Evolutionary conservation across 92 coral and sea anemone genomes (phyloP).

Genomic region (Scolanthus callimorphus): DNA sequence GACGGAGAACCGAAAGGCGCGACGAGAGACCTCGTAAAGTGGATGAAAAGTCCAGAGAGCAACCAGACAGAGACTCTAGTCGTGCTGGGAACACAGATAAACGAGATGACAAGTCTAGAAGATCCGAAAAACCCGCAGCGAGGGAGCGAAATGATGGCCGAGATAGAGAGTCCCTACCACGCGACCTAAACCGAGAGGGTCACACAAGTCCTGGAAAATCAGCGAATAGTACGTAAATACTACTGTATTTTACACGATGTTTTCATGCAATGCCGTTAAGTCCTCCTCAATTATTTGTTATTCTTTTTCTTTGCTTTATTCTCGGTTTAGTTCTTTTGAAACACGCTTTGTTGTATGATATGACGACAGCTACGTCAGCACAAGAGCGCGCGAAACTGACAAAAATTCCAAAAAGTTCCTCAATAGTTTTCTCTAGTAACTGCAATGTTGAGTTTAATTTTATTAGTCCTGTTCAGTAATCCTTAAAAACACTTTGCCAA

Average conservation of each 20-base stretch:
- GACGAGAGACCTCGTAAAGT: constrained; percentile 76
- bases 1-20: constrained; percentile 73
- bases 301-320: neutral
- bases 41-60: constrained; percentile 70
- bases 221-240: constrained; percentile 35
- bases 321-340: neutral
- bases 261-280: neutral
- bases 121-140: constrained; percentile 58
- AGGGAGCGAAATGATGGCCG: constrained; percentile 62
- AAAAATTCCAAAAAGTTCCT: neutral
- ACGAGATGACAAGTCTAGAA: constrained; percentile 39
- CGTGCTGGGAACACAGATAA: constrained; percentile 59
- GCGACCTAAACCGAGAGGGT: constrained; percentile 61
- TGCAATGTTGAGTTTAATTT: too few relatives aligned
- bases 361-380: neutral
- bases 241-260: too few relatives aligned
- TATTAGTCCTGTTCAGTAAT: too few relatives aligned
- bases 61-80: constrained; percentile 60
- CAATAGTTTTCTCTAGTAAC: too few relatives aligned
- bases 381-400: neutral
- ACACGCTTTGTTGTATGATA: neutral
- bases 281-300: neutral
- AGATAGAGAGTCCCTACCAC: constrained; percentile 47
- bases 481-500: too few relatives aligned
- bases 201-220: constrained; percentile 35